A percentile compares a stretch with the other conserved stretches of the same genome.
Conservation (phyloP, 2,113 vertebrate genomes). For the Puma concolor region DNA sequence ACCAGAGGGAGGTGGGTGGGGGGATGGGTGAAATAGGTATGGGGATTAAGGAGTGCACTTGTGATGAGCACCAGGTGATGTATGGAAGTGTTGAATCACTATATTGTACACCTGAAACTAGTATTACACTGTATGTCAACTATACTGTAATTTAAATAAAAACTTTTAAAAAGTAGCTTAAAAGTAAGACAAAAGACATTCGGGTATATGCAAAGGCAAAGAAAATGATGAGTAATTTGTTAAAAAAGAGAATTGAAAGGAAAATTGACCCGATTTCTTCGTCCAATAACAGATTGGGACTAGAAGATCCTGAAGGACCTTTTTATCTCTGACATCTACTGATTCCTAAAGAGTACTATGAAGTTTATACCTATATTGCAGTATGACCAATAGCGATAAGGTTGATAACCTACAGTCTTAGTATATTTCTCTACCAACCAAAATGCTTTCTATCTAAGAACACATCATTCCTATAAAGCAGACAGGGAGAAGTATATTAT, state of each 20-base stretch:
- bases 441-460: slow-evolving; percentile 16
- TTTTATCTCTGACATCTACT: not conserved
- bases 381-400: not conserved
- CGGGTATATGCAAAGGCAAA: not conserved
- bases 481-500: not conserved
- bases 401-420: not conserved
- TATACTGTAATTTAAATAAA: not conserved
- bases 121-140: not conserved
- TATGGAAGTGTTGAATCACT: not conserved
- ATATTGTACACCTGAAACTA: not conserved
- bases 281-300: not conserved
- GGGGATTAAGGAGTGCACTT: not conserved
- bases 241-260: not conserved
- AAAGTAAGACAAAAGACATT: not conserved
- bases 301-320: not conserved
- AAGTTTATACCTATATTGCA: not conserved
- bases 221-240: slow-evolving; percentile 7
- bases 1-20: not conserved
- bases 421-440: not conserved
- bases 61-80: not conserved
- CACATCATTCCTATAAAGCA: not conserved
- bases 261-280: not conserved
- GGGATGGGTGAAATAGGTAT: not conserved
- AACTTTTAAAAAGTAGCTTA: not conserved
- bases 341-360: not conserved